phyloP scores from a whole-genome alignment of 2,113 vertebrate species.

The Sardina pilchardus region DNA sequence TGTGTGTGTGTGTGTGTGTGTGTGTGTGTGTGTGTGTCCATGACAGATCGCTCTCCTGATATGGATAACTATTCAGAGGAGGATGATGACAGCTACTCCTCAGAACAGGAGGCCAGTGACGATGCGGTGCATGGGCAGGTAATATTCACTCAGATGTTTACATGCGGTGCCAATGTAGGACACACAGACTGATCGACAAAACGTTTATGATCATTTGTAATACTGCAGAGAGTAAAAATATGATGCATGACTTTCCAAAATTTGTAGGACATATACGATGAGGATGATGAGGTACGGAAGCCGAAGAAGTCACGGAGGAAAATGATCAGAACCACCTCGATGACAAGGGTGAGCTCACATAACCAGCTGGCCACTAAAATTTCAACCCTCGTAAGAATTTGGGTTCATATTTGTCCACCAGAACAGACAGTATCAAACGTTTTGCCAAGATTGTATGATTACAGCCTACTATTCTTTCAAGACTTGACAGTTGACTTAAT shows the following conservation, averaged over 20 bases:
- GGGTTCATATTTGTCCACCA: background rate
- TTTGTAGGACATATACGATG: conserved; percentile 77
- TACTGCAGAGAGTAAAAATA: background rate
- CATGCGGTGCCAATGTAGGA: background rate
- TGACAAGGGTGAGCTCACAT: conserved; percentile 70
- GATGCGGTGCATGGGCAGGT: conserved; percentile 75
- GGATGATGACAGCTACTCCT: conserved; percentile 79
- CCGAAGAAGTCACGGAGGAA: conserved; percentile 76
- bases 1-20: conserved; percentile 1
- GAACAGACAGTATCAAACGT: background rate
- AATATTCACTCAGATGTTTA: background rate
- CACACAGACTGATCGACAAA: too few species aligned
- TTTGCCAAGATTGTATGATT: background rate
- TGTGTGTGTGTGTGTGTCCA: background rate
- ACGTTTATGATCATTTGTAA: background rate
- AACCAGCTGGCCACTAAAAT: background rate
- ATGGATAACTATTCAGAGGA: conserved; percentile 80
- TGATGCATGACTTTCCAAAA: background rate
- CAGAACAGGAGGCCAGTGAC: conserved; percentile 78
- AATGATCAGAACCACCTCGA: conserved; percentile 75
- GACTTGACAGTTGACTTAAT: background rate
- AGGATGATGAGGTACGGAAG: conserved; percentile 78
- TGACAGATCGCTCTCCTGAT: conserved; percentile 74
- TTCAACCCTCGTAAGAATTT: background rate
- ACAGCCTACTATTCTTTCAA: background rate